Evolutionary conservation across 2,113 vertebrate genomes (phyloP).

Genomic region (Megaceryle torquata): DNA sequence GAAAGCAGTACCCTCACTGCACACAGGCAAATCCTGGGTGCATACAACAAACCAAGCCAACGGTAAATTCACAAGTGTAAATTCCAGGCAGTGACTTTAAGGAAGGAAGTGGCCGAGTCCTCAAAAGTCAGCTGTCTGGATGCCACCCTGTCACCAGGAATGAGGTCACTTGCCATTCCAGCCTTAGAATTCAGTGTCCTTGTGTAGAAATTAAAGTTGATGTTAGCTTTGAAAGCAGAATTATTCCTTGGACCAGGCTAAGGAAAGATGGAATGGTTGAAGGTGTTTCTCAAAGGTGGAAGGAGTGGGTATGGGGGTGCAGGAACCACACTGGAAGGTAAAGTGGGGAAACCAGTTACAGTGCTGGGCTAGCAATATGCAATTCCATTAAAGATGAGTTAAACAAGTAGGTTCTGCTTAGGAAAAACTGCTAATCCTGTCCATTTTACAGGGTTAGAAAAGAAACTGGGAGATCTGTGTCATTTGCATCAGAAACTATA

Average conservation of each 20-base stretch:
- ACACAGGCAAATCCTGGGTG: not conserved
- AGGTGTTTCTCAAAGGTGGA: not conserved
- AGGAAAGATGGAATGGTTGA: not conserved
- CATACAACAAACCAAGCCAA: not conserved
- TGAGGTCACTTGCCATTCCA: not conserved
- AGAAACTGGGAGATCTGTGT: not conserved
- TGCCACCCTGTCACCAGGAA: not conserved
- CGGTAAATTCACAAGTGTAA: not conserved
- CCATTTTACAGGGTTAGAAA: not conserved
- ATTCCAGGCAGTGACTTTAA: not conserved
- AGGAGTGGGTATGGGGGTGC: not conserved
- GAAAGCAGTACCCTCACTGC: not conserved
- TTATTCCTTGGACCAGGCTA: not conserved
- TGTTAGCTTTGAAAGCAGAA: not conserved
- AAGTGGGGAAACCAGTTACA: not conserved
- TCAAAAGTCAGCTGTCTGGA: not conserved
- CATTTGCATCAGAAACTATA: not conserved
- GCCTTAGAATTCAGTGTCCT: not conserved
- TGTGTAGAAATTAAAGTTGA: not conserved
- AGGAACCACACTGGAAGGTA: not conserved
- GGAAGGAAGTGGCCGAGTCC: not conserved
- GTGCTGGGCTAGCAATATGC: not conserved
- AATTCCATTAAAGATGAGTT: not conserved
- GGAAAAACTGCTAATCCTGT: not conserved
- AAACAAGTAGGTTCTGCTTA: not conserved